A percentile compares a stretch with the other conserved stretches of the same genome.
Conservation (phyloP, 2,113 vertebrate species). For the Crotalus tigris region DNA sequence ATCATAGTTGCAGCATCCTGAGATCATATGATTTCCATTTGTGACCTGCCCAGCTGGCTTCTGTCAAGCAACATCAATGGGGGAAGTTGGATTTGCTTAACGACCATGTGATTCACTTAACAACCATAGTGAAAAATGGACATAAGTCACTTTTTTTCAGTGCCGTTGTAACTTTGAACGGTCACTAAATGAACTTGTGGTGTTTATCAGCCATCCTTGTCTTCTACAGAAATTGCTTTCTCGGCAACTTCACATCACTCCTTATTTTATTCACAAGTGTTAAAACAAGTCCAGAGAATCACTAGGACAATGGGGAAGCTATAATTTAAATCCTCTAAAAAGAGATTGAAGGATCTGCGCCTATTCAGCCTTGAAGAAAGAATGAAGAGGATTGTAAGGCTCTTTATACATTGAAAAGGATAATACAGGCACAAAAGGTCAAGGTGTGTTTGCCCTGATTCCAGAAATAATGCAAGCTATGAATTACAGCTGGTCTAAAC, state of each 20-base stretch:
- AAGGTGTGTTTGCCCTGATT: not conserved
- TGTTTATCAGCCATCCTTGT: not conserved
- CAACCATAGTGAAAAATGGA: not conserved
- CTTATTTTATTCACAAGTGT: not conserved
- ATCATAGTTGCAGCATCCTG: not conserved
- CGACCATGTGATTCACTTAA: not conserved
- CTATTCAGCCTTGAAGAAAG: not conserved
- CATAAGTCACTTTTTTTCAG: not conserved
- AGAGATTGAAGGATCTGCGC: not conserved
- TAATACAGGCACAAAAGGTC: not conserved
- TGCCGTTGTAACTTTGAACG: not conserved
- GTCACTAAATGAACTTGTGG: not conserved
- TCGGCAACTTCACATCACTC: not conserved
- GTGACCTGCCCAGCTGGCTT: not conserved
- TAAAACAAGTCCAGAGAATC: not conserved
- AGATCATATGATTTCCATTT: not conserved
- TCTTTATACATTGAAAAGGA: not conserved
- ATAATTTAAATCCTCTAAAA: not conserved
- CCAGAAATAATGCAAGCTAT: not conserved
- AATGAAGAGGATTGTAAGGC: not conserved
- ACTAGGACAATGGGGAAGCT: not conserved
- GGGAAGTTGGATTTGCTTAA: not conserved
- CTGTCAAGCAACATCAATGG: not conserved
- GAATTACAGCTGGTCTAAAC: not conserved
- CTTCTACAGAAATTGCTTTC: not conserved